phyloP scores from a whole-genome alignment of 64 coral and sea anemone genomes.

The Pocillopora damicornis region DNA sequence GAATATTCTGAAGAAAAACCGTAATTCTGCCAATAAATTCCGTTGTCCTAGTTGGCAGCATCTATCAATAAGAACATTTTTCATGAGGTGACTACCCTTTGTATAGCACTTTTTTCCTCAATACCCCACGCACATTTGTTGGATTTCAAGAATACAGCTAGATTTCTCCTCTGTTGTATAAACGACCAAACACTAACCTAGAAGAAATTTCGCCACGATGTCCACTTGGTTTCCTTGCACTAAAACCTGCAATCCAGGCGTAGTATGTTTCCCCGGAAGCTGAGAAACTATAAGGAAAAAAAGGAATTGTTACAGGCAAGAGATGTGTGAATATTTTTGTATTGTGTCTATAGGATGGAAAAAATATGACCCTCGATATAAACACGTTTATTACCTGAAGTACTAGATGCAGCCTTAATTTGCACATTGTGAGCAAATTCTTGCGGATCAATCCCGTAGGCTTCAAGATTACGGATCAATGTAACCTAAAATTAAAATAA shows the following conservation, averaged over 20 bases:
- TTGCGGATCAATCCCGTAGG: constrained; percentile 78
- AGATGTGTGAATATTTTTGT: background rate
- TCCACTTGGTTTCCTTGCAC: constrained; percentile 83
- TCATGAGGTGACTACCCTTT: too few relatives aligned
- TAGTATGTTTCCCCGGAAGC: constrained; percentile 80
- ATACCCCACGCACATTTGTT: background rate
- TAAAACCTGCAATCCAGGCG: constrained; percentile 80
- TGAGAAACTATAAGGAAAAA: constrained; percentile 57
- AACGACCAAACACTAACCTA: constrained; percentile 49
- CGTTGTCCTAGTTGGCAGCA: too few relatives aligned
- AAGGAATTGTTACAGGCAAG: background rate
- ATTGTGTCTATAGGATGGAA: background rate
- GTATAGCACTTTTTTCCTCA: background rate
- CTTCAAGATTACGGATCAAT: constrained; percentile 78
- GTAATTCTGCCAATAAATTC: too few relatives aligned
- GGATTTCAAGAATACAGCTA: background rate
- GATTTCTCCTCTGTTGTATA: background rate
- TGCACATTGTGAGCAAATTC: constrained; percentile 94
- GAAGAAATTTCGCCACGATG: constrained; percentile 67
- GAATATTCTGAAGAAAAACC: background rate
- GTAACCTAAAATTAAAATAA: constrained; percentile 72
- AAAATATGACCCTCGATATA: background rate
- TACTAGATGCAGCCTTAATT: constrained; percentile 87
- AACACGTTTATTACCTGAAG: constrained; percentile 62
- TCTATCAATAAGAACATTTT: too few relatives aligned